Evolutionary conservation across 1,140 invertebrate species (phyloP).

Genomic region (Grapholita molesta): DNA sequence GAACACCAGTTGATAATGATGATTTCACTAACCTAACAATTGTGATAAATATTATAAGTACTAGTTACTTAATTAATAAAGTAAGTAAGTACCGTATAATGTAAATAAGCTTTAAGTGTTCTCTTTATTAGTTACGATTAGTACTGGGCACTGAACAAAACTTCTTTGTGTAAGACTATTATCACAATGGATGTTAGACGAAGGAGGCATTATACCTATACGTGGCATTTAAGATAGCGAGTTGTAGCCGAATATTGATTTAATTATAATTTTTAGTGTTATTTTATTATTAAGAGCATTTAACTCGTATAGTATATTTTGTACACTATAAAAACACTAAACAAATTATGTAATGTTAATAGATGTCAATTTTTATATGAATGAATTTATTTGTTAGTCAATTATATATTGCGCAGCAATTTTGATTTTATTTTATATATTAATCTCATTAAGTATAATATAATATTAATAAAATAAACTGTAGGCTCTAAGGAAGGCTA

Average conservation of each 20-base stretch:
- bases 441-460: background rate
- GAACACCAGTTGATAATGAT: background rate
- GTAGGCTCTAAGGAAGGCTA: too few relatives aligned
- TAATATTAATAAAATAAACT: too few relatives aligned
- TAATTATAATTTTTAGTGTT: background rate
- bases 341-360: constrained; percentile 25
- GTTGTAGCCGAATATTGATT: too few relatives aligned
- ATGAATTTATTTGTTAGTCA: constrained; percentile 58
- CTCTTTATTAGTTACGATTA: background rate
- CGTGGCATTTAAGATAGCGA: too few relatives aligned
- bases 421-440: background rate
- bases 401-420: constrained; percentile 51
- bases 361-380: constrained; percentile 50
- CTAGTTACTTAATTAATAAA: constrained; percentile 3
- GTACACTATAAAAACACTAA: background rate
- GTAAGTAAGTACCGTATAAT: background rate
- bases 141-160: background rate
- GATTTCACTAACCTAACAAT: background rate
- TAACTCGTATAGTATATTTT: background rate
- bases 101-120: background rate
- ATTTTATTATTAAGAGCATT: too few relatives aligned
- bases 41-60: constrained; percentile 13
- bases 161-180: background rate
- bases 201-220: too few relatives aligned
- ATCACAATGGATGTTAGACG: too few relatives aligned